These are phyloP conservation scores for Vulpes vulpes DNA, from an alignment of 2,113 vertebrate species.

Conservation along the genomic window DNA sequence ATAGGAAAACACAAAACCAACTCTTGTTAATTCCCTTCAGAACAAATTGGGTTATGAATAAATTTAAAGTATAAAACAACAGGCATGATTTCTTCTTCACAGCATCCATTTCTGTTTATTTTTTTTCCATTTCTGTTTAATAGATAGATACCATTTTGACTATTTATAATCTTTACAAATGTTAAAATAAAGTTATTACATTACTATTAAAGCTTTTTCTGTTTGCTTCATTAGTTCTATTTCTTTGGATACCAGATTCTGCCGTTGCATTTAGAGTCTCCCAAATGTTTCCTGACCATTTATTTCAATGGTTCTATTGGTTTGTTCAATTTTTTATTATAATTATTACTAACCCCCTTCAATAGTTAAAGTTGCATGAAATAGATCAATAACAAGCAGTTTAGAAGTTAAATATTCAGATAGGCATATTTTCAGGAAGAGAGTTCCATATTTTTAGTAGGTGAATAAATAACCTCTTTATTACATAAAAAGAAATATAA, in stretches of 20 bases:
- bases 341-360: not conserved
- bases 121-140: not conserved
- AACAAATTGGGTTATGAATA: not conserved
- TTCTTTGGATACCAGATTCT: not conserved
- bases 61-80: not conserved
- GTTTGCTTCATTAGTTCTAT: not conserved
- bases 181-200: not conserved
- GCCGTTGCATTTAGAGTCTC: not conserved
- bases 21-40: not conserved
- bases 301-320: not conserved
- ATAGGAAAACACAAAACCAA: not conserved
- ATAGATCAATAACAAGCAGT: not conserved
- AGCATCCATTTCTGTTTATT: not conserved
- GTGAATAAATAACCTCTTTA: not conserved
- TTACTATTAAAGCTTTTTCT: not conserved
- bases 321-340: not conserved
- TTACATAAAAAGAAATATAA: not conserved
- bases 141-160: not conserved
- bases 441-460: not conserved
- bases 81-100: not conserved
- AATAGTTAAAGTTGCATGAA: not conserved
- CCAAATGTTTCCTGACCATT: not conserved
- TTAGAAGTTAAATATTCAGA: not conserved
- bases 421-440: constrained; percentile 20
- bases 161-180: not conserved